Conservation (phyloP, 2,797 vertebrate genomes). For the Aratinga solstitialis region DNA sequence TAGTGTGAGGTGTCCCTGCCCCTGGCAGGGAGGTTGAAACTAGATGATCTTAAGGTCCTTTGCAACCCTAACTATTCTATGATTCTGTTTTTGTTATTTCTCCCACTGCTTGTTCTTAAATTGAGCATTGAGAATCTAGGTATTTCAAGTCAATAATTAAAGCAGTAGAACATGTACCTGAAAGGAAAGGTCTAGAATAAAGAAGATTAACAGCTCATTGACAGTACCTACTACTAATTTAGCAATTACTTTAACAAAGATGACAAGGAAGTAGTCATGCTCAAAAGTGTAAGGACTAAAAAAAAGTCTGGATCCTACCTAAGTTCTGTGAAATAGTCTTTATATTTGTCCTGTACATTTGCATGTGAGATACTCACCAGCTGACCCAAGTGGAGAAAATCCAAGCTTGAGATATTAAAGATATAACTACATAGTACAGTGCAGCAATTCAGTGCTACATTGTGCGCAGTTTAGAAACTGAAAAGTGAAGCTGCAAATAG, state of each 20-base stretch:
- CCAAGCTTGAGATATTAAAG: neutral
- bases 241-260: neutral
- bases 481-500: neutral
- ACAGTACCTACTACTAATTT: neutral
- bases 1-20: no score
- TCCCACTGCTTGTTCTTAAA: neutral
- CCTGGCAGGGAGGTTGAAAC: no score
- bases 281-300: neutral
- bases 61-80: no score
- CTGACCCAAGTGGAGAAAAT: neutral
- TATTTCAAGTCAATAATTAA: neutral
- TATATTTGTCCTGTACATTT: neutral
- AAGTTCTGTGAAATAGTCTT: neutral
- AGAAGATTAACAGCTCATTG: neutral
- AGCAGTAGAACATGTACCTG: neutral
- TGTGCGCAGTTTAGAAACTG: neutral
- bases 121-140: neutral
- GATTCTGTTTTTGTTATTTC: neutral
- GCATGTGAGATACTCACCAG: neutral
- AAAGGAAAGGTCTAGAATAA: neutral
- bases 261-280: neutral
- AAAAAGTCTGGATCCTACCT: neutral
- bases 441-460: neutral
- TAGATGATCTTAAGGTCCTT: no score
- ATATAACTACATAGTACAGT: neutral